A percentile compares a stretch with the other conserved stretches of the same genome.
Evolutionary conservation across 2,797 vertebrate genomes (phyloP).

Genomic region (Rhadinocentrus ornatus): DNA sequence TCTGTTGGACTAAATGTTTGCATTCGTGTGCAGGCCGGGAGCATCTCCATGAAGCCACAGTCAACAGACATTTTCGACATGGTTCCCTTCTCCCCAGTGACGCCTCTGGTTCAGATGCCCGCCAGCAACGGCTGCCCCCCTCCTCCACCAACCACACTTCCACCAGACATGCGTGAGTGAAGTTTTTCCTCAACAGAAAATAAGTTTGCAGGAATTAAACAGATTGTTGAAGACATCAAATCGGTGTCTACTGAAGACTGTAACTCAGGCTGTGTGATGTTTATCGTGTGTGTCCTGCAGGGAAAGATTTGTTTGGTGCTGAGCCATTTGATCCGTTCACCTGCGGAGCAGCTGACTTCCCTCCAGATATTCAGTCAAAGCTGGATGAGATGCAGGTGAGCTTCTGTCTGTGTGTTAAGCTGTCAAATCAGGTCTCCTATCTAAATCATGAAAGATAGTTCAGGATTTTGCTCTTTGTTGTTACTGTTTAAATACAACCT

Average conservation of each 20-base stretch:
- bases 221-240: too few relatives aligned
- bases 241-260: too few relatives aligned
- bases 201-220: too few relatives aligned
- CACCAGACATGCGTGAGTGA: conserved; percentile 88
- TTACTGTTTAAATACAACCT: background rate
- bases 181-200: too few relatives aligned
- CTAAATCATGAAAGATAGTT: too few relatives aligned
- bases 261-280: background rate
- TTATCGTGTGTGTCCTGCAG: conserved; percentile 75
- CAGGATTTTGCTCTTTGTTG: background rate
- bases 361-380: conserved; percentile 97
- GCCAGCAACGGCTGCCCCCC: conserved; percentile 92
- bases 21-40: conserved; percentile 83
- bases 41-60: conserved; percentile 85
- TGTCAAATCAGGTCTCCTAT: background rate
- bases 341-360: conserved; percentile 95
- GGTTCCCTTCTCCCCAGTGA: conserved; percentile 94
- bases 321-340: conserved; percentile 98
- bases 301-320: conserved; percentile 95
- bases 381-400: conserved; percentile 99
- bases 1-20: background rate
- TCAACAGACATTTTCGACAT: conserved; percentile 98
- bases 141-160: conserved; percentile 87
- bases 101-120: conserved; percentile 86
- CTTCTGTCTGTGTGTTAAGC: conserved; percentile 12